Conservation (phyloP, 1,140 invertebrate species). For the Aradophagus sp. region DNA sequence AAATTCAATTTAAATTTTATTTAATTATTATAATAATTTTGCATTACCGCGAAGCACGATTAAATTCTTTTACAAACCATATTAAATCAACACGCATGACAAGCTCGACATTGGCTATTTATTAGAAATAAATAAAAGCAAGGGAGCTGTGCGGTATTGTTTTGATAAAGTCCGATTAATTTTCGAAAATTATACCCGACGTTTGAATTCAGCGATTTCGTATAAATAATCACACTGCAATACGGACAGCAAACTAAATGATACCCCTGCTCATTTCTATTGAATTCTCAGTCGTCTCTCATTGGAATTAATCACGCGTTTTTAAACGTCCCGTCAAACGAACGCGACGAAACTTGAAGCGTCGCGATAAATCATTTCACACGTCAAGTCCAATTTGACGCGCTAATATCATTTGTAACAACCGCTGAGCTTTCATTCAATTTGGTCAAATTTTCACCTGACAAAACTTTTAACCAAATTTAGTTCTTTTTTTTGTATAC, state of each 20-base stretch:
- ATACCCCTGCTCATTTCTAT: conserved; percentile 1
- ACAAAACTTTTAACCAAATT: conserved; percentile 25
- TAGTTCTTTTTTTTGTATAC: conserved; percentile 11
- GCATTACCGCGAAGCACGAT: too few relatives aligned
- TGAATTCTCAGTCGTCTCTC: neutral
- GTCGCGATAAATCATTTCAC: conserved; percentile 24
- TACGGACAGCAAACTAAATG: neutral
- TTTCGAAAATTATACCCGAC: too few relatives aligned
- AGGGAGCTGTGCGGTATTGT: too few relatives aligned
- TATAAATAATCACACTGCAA: conserved; percentile 9
- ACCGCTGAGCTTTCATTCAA: conserved; percentile 15
- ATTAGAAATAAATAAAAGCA: too few relatives aligned
- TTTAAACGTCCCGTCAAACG: conserved; percentile 20
- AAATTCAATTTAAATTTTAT: too few relatives aligned
- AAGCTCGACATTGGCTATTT: too few relatives aligned
- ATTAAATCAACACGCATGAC: too few relatives aligned
- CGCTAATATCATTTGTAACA: conserved; percentile 27
- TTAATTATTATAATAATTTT: too few relatives aligned
- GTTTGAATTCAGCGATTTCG: too few relatives aligned
- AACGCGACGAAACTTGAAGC: conserved; percentile 9
- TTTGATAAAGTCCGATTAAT: too few relatives aligned
- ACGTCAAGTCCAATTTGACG: conserved; percentile 19
- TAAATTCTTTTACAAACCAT: too few relatives aligned
- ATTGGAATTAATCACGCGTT: conserved; percentile 3
- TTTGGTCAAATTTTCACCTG: conserved; percentile 13